Conservation (phyloP, 2,113 vertebrate genomes). For the Amazona guildingii region DNA sequence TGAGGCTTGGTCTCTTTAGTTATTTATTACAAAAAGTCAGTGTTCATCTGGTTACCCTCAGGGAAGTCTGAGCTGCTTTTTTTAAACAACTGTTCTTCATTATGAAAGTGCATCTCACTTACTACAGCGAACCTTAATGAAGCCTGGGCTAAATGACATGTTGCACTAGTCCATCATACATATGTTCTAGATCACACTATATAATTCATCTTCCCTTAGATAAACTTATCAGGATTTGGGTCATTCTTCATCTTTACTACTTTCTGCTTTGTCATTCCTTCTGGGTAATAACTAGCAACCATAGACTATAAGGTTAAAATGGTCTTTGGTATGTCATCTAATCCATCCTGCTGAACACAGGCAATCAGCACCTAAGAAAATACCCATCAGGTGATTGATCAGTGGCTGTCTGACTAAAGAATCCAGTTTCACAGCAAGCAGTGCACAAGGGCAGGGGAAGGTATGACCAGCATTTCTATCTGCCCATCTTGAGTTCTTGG, state of each 20-base stretch:
- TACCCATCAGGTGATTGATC: not conserved
- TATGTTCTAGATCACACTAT: not conserved
- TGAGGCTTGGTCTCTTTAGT: not conserved
- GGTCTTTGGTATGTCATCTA: not conserved
- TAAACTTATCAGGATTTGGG: not conserved
- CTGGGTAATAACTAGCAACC: not conserved
- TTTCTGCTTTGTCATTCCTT: not conserved
- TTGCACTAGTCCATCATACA: not conserved
- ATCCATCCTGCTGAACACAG: not conserved
- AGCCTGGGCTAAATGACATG: not conserved
- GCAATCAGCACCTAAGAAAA: not conserved
- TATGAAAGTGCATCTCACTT: not conserved
- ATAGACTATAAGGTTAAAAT: not conserved
- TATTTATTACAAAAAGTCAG: not conserved
- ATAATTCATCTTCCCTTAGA: not conserved
- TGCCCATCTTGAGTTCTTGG: not conserved
- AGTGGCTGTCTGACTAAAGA: not conserved
- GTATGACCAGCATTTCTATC: not conserved
- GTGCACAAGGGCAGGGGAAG: not conserved
- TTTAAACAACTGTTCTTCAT: not conserved
- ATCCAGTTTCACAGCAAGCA: not conserved
- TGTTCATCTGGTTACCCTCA: not conserved
- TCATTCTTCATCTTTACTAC: not conserved
- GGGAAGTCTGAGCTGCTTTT: not conserved
- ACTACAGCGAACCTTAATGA: not conserved